phyloP scores from a whole-genome alignment of 2,797 vertebrate species.

The Crocodylus rhombifer region DNA sequence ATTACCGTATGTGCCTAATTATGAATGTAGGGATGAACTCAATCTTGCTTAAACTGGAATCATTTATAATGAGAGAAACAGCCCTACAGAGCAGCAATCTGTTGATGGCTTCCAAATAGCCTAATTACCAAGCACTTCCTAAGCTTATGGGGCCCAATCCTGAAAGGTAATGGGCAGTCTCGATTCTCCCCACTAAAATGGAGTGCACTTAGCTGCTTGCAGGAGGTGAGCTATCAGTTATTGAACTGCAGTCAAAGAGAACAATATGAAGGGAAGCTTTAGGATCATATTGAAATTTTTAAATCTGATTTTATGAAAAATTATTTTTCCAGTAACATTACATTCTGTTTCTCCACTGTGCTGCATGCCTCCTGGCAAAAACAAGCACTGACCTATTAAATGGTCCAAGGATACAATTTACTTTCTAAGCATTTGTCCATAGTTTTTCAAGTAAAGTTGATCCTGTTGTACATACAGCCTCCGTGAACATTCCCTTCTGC shows the following conservation, averaged over 20 bases:
- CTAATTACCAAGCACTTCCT: slow-evolving; percentile 55
- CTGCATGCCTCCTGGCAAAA: background rate
- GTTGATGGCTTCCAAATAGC: slow-evolving; percentile 43
- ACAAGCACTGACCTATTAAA: slow-evolving; percentile 27
- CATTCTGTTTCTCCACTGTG: background rate
- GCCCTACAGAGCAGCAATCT: slow-evolving; percentile 32
- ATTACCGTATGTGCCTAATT: slow-evolving; percentile 39
- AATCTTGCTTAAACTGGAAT: slow-evolving; percentile 18
- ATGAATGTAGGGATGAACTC: slow-evolving; percentile 42
- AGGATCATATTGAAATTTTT: background rate
- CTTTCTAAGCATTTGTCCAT: background rate
- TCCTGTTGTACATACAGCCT: background rate
- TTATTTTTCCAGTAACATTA: background rate
- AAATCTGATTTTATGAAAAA: background rate
- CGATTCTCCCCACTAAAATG: slow-evolving; percentile 12
- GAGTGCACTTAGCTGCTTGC: background rate
- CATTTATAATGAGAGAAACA: slow-evolving; percentile 45
- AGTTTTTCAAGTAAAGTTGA: slow-evolving; percentile 18
- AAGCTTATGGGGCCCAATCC: background rate
- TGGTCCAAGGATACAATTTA: background rate
- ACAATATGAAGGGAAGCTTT: background rate
- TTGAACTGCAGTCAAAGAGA: background rate
- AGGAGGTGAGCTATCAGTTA: background rate
- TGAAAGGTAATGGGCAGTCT: background rate
- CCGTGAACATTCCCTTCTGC: background rate